Base-by-base conservation (phyloP, 2,113 vertebrate species). In the Mugil cephalus region DNA sequence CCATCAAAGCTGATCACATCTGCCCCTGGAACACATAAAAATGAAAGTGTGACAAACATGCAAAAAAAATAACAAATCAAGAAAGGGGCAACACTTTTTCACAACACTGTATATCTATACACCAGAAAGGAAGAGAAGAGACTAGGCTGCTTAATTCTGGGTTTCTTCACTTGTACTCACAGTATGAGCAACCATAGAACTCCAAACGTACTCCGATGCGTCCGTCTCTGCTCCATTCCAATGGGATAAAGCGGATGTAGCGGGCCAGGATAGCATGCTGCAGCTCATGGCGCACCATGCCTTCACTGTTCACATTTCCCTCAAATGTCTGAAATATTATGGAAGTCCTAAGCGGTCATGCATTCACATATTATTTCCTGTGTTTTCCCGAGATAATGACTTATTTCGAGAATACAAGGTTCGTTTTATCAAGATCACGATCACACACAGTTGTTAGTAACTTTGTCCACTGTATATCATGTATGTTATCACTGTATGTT, bases 1-100 rank as follows among this genome's bases (percentile, higher is more conserved):
- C 98, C 97, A 24, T 99, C 98, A 51, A 99, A 99, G 85, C 94
- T 97, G 91, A 99, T 97, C 82, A 98, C 95, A 71, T 99, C 97
- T 1, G 97, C 94, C 97, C 97, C 97, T 98, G 89, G 45, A 69
- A 80, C 5, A 80, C 0, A 35, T 8, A 35, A 11, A 48, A 36
- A 17, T 43, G 1, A 8, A 8, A 40, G 24, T 3, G 24, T 3
- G 24, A 30, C 24, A 30, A 5, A 30, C 24, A 30, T 30, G 3
- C 24, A 30, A 30, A 30, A 30, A 30, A 30, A 30, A 3, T 30
- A 30, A 30, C 24, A 2, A 3, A 30, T 3, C 24, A 5, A 30
- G 24, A n/a, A n/a, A n/a, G n/a, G n/a, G n/a, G n/a, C n/a, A n/a
- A n/a, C n/a, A n/a, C n/a, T n/a, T 30, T 30, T 30, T 30, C 5